Percentiles rank a stretch among this genome's conserved stretches.
phyloP scores from a whole-genome alignment of 1,140 invertebrate genomes.

The Tenebrio molitor region DNA sequence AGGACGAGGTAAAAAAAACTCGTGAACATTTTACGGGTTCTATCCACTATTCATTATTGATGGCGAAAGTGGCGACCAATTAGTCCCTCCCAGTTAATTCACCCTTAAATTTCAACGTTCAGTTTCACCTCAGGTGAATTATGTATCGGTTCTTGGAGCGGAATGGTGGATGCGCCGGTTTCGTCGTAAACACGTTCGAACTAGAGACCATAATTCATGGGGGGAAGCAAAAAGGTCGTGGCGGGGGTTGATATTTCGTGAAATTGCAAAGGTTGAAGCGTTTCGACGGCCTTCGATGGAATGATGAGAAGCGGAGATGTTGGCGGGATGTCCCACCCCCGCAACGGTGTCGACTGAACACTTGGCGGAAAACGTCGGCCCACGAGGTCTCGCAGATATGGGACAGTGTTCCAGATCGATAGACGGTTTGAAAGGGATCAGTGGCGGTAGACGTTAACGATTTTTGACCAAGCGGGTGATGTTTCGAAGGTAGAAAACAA shows the following conservation, averaged over 20 bases:
- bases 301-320: slow-evolving; percentile 3
- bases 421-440: slow-evolving; percentile 8
- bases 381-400: slow-evolving; percentile 36
- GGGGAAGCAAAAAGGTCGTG: slow-evolving; percentile 6
- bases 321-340: not conserved
- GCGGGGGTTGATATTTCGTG: slow-evolving; percentile 3
- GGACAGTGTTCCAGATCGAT: slow-evolving; percentile 55
- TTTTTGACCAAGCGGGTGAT: too few relatives aligned
- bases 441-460: not conserved
- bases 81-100: not conserved
- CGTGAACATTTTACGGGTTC: not conserved
- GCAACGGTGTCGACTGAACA: not conserved
- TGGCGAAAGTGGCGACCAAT: not conserved
- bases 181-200: not conserved
- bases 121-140: too few relatives aligned
- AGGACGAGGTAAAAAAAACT: not conserved
- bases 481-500: too few relatives aligned
- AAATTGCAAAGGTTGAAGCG: slow-evolving; percentile 17
- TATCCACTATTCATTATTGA: slow-evolving; percentile 6
- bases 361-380: not conserved
- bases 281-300: not conserved
- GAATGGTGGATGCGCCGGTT: slow-evolving; percentile 7
- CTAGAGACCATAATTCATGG: not conserved
- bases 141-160: too few relatives aligned
- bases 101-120: not conserved